Evolutionary conservation across 2,113 vertebrate genomes (phyloP).

Genomic region (Peucedramus taeniatus): DNA sequence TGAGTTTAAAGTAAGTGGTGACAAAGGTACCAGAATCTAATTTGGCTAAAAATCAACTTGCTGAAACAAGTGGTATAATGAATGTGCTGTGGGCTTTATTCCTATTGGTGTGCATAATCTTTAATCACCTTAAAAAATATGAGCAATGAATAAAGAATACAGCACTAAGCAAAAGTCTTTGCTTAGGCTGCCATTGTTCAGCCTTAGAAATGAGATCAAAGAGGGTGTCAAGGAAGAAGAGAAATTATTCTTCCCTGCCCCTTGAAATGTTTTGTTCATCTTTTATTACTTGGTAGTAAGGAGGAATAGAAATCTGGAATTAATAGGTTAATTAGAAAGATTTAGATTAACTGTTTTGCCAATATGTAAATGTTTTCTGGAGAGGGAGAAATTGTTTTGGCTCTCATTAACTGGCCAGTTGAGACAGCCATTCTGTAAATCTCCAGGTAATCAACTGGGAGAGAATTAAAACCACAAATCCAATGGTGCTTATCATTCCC

Average conservation of each 20-base stretch:
- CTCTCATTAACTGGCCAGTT: background rate
- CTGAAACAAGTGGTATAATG: background rate
- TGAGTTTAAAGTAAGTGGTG: background rate
- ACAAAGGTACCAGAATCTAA: background rate
- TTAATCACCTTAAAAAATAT: background rate
- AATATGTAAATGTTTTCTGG: background rate
- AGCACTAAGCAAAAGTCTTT: background rate
- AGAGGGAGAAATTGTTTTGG: background rate
- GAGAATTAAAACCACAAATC: background rate
- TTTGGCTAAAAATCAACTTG: conserved; percentile 6
- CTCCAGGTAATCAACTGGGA: background rate
- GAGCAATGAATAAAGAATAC: background rate
- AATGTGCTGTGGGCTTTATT: background rate
- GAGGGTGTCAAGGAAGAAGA: background rate
- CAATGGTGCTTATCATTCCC: background rate
- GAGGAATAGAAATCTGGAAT: background rate
- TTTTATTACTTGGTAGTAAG: background rate
- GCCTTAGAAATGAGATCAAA: background rate
- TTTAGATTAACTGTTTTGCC: background rate
- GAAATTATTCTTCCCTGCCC: background rate
- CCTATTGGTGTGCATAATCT: background rate
- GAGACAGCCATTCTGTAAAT: background rate
- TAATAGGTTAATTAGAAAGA: background rate
- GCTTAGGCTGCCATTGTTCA: background rate
- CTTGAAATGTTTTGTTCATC: background rate